These are phyloP conservation scores for Mastomys natalensis DNA, from an alignment of 2,113 vertebrate genomes.

Conservation along the genomic window DNA sequence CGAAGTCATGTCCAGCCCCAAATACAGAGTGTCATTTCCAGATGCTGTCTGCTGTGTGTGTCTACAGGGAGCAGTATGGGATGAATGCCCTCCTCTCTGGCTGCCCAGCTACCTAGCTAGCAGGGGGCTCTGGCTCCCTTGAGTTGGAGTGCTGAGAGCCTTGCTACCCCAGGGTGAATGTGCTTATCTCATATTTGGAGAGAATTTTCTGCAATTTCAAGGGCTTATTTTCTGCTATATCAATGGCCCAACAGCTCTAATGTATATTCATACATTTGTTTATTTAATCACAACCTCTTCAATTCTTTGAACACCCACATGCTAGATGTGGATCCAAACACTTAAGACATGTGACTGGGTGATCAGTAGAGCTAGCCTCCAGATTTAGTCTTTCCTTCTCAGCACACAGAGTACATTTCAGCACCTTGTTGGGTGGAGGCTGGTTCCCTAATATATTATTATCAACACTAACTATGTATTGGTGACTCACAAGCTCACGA, in stretches of 20 bases:
- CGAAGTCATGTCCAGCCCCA: neutral
- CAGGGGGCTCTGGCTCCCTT: neutral
- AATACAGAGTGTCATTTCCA: slow-evolving; percentile 40
- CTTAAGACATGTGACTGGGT: neutral
- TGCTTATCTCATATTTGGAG: neutral
- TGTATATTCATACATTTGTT: neutral
- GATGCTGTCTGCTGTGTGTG: neutral
- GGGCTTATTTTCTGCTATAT: neutral
- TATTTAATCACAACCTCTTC: neutral
- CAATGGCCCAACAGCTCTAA: neutral
- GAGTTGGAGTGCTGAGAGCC: neutral
- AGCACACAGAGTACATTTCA: neutral
- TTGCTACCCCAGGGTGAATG: neutral
- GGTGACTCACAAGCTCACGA: neutral
- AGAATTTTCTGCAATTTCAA: neutral
- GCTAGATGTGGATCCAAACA: neutral
- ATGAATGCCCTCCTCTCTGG: neutral
- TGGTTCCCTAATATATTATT: neutral
- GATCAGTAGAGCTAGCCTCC: neutral
- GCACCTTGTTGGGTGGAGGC: neutral
- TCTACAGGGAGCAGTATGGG: neutral
- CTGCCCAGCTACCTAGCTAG: neutral
- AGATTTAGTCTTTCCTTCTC: neutral
- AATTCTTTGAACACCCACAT: neutral
- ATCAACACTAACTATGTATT: neutral